A percentile compares a stretch with the other conserved stretches of the same genome.
Evolutionary conservation across 2,797 vertebrate genomes (phyloP).

Genomic region (Sebastiscus tertius): DNA sequence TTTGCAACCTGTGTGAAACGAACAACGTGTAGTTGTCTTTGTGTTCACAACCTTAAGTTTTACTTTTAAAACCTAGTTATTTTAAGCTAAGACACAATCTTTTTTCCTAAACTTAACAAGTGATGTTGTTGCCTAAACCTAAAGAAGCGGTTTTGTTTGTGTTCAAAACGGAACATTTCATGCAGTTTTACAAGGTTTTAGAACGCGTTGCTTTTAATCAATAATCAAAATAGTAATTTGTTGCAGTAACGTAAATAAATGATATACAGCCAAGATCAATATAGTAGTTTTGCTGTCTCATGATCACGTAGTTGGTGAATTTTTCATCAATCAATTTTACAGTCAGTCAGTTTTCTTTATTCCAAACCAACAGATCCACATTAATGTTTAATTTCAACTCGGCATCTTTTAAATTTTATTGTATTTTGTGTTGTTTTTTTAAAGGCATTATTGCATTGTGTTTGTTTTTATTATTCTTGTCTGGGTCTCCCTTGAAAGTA

Average conservation of each 20-base stretch:
- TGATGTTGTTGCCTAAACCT: too few relatives aligned
- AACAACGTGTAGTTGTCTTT: too few relatives aligned
- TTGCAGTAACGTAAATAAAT: not conserved
- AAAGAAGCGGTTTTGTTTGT: too few relatives aligned
- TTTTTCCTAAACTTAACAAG: too few relatives aligned
- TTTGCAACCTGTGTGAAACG: too few relatives aligned
- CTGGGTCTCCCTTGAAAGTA: not conserved
- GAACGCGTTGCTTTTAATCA: too few relatives aligned
- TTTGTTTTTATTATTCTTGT: not conserved
- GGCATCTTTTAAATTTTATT: not conserved
- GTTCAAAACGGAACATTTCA: too few relatives aligned
- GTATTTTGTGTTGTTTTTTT: not conserved
- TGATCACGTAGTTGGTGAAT: not conserved
- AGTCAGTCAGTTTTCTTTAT: slow-evolving; percentile 6
- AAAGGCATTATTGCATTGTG: not conserved
- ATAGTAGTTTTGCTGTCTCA: not conserved
- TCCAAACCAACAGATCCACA: not conserved
- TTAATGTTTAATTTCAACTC: not conserved
- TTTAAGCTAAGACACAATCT: too few relatives aligned
- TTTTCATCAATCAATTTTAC: not conserved
- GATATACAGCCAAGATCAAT: not conserved
- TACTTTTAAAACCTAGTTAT: too few relatives aligned
- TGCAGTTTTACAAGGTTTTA: too few relatives aligned
- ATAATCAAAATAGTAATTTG: not conserved
- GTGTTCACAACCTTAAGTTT: too few relatives aligned